Base-by-base conservation (phyloP, 2,888 invertebrate species). In the Buathra laborator region DNA sequence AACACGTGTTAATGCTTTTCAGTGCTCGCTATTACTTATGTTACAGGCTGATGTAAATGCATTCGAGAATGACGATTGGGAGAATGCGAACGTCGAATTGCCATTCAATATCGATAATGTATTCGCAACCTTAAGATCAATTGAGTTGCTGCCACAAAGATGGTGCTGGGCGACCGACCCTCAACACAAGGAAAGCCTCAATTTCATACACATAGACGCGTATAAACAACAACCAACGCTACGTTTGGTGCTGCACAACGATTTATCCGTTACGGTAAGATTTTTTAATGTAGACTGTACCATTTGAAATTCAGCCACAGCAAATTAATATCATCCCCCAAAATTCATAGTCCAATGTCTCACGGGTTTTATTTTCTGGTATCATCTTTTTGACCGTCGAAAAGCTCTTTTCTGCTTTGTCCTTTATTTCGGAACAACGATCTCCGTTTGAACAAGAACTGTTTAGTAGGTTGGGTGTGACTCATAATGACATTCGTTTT, bases 241-340 rank as follows among this genome's bases (percentile, higher is more conserved):
- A n/a, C 66, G 66, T 43, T 24, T 67, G 44, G 16, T 16, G 16
- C 19, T 67, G 44, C 44, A 67, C 43, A 67, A 67, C 19, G 66
- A 67, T 44, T 16, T 67, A 16, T 44, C 66, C 44, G 16, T 67
- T 12, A 43, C 66, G 44, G 66, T 46, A 67, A 67, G 43, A 67
- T 16, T 44, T 67, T 16, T 67, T 1, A 59, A 59, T 59, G 9
- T 19, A 56, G 56, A 56, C 12, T 66, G 43, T n/a, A 66, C 5
- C 9, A 44, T 1, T 37, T 37, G 24, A 24, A 24, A 24, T 24
- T 24, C 24, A 24, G 24, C 24, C 9, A 37, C 37, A 9, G 9
- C 37, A 37, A 37, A 37, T 37, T 37, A 9, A 37, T 37, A 37
- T 37, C 37, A 24, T 37, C 5, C 9, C 37, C 37, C 37, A 37